Evolutionary conservation across 2,113 vertebrate species (phyloP).

Genomic region (Poecile atricapillus): DNA sequence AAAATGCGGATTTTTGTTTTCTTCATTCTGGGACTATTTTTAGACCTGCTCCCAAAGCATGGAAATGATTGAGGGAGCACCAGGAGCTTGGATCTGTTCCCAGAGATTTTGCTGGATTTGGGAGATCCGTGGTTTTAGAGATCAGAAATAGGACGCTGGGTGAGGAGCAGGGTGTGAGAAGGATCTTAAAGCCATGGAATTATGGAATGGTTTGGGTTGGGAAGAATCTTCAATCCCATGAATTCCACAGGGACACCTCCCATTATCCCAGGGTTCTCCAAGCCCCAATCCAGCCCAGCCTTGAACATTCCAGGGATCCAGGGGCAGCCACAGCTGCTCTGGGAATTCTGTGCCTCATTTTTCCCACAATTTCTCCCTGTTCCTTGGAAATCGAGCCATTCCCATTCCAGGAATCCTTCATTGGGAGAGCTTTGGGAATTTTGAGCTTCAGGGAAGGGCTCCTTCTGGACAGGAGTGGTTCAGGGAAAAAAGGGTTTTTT

Average conservation of each 20-base stretch:
- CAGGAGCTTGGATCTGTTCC: not conserved
- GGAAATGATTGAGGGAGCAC: not conserved
- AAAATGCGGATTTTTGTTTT: fast-evolving
- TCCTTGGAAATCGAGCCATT: no score
- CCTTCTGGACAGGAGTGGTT: not conserved
- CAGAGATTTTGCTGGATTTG: not conserved
- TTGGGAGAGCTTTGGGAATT: not conserved
- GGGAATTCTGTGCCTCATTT: not conserved
- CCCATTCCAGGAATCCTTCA: not conserved
- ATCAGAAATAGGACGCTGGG: fast-evolving
- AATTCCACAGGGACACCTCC: not conserved
- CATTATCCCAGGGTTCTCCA: fast-evolving
- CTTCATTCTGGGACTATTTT: fast-evolving
- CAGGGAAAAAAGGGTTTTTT: not conserved
- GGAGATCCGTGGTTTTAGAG: fast-evolving
- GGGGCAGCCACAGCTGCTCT: not conserved
- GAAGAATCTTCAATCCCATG: not conserved
- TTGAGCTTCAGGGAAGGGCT: not conserved
- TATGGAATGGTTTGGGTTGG: not conserved
- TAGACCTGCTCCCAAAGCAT: not conserved
- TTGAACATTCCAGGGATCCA: not conserved
- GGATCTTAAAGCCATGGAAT: not conserved
- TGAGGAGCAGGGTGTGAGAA: not conserved
- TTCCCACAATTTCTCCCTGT: not conserved
- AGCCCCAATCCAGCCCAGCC: not conserved